Evolutionary conservation across 2,888 invertebrate genomes (phyloP).

Genomic region (Leptinotarsa juncta): DNA sequence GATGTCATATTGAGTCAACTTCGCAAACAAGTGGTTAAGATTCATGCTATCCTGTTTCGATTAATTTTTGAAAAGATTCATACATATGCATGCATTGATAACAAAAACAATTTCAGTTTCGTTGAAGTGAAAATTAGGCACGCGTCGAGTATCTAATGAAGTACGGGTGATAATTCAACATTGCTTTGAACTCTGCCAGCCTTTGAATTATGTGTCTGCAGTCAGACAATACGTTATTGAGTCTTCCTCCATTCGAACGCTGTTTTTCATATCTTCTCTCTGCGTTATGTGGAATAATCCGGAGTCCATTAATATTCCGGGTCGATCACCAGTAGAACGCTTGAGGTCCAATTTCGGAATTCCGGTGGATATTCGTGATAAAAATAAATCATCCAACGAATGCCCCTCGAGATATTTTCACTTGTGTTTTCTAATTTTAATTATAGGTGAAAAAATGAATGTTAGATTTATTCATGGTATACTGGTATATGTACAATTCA

Average conservation of each 20-base stretch:
- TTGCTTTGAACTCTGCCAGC: neutral
- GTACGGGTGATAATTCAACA: neutral
- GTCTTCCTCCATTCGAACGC: neutral
- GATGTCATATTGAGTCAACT: too few species aligned
- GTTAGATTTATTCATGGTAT: too few species aligned
- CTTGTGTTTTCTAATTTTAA: too few species aligned
- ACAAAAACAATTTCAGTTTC: too few species aligned
- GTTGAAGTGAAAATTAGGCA: neutral
- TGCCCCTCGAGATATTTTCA: neutral
- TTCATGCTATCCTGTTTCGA: too few species aligned
- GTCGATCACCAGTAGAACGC: slow-evolving; percentile 1
- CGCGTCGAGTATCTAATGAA: neutral
- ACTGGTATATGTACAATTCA: too few species aligned
- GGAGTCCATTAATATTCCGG: neutral
- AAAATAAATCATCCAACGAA: neutral
- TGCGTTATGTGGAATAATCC: neutral
- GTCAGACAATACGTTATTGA: neutral
- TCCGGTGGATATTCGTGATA: neutral
- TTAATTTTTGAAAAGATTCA: too few species aligned
- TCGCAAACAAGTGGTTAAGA: too few species aligned
- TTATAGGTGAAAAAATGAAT: too few species aligned
- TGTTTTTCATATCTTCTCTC: slow-evolving; percentile 1
- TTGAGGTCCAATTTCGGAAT: neutral
- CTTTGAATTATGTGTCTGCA: neutral
- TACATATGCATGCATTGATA: too few species aligned